Evolutionary conservation across 2,113 vertebrate genomes (phyloP).

Genomic region (Formicarius rufipectus): DNA sequence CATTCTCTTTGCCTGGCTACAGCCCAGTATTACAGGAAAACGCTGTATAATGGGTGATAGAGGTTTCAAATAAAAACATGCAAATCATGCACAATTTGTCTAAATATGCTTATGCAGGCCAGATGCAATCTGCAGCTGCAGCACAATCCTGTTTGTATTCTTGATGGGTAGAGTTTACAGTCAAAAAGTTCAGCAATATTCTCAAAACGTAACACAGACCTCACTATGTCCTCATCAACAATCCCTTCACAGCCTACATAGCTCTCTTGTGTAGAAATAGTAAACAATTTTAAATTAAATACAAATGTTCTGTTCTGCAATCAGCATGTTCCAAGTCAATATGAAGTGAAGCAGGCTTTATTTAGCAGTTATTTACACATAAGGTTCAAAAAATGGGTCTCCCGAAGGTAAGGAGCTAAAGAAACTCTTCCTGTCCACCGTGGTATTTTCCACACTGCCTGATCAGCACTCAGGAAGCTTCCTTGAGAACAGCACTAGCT

Average conservation of each 20-base stretch:
- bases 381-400: conserved; percentile 5
- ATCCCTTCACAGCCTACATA: conserved; percentile 24
- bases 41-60: conserved; percentile 22
- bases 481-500: not conserved
- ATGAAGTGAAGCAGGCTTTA: conserved; percentile 7
- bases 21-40: conserved; percentile 20
- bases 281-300: conserved; percentile 62
- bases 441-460: not conserved
- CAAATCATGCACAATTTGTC: conserved; percentile 57
- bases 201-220: conserved; percentile 13
- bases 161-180: conserved; percentile 58
- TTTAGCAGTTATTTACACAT: conserved; percentile 27
- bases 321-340: conserved; percentile 17
- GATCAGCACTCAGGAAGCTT: not conserved
- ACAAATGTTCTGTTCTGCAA: conserved; percentile 38
- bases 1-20: conserved; percentile 48
- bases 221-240: conserved; percentile 38
- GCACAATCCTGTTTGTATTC: conserved; percentile 56
- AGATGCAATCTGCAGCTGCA: conserved; percentile 62
- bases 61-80: conserved; percentile 63
- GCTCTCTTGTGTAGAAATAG: conserved; percentile 45
- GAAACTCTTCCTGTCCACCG: not conserved
- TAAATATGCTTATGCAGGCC: conserved; percentile 62
- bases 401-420: not conserved
- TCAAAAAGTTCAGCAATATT: conserved; percentile 55